Evolutionary conservation across 2,888 invertebrate genomes (phyloP).

Genomic region (Cosmia trapezina): DNA sequence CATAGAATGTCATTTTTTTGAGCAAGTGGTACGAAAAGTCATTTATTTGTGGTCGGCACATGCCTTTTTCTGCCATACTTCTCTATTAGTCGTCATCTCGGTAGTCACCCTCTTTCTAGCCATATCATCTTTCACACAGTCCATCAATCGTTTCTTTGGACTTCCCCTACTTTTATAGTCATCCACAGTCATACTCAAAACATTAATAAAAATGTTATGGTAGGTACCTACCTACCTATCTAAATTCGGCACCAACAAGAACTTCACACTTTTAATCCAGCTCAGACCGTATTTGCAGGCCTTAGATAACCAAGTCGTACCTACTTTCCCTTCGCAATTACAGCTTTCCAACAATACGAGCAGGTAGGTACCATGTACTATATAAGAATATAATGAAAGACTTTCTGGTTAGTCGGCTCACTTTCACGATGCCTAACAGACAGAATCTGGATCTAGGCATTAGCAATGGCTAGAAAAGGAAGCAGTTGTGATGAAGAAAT

Average conservation of each 20-base stretch:
- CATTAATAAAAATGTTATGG: too few species aligned
- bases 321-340: slow-evolving; percentile 64
- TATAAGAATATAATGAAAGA: slow-evolving; percentile 59
- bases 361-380: slow-evolving; percentile 13
- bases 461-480: slow-evolving; percentile 55
- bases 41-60: too few species aligned
- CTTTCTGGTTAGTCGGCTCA: slow-evolving; percentile 63
- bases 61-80: too few species aligned
- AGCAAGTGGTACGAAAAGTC: too few species aligned
- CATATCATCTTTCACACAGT: too few species aligned
- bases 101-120: too few species aligned
- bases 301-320: slow-evolving; percentile 15
- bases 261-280: slow-evolving; percentile 1
- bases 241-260: background rate
- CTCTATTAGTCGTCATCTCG: too few species aligned
- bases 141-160: too few species aligned
- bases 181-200: too few species aligned
- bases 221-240: too few species aligned
- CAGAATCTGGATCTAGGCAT: slow-evolving; percentile 62
- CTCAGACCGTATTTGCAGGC: slow-evolving; percentile 17
- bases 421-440: slow-evolving; percentile 67
- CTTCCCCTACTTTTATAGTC: too few species aligned
- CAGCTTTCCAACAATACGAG: slow-evolving; percentile 65
- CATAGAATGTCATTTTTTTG: too few species aligned
- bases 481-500: slow-evolving; percentile 52